These are phyloP conservation scores for Notodonta dromedarius DNA, from an alignment of 2,888 invertebrate genomes.

Conservation along the genomic window DNA sequence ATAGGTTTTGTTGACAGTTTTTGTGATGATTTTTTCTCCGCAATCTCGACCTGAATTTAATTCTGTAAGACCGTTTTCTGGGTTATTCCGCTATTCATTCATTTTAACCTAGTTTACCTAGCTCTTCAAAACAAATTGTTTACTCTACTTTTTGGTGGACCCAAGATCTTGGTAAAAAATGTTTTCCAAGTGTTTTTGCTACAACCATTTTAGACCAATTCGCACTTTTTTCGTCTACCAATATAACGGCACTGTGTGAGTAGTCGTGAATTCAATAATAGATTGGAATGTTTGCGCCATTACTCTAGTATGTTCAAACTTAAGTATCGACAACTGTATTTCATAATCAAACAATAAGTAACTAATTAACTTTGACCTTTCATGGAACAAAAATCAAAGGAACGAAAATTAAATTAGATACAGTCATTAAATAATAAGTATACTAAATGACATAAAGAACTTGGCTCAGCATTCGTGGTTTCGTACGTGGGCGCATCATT, in stretches of 20 bases:
- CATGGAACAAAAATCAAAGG: background rate
- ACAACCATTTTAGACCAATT: background rate
- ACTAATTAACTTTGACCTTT: background rate
- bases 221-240: background rate
- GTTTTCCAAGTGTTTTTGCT: background rate
- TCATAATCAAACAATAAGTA: background rate
- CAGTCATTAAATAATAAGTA: constrained; percentile 4
- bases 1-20: background rate
- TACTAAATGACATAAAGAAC: background rate
- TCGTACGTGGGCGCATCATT: background rate
- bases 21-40: background rate
- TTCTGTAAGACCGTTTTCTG: background rate
- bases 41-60: background rate
- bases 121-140: background rate
- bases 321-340: too few species aligned
- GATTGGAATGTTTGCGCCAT: too few species aligned
- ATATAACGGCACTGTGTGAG: background rate
- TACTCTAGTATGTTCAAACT: too few species aligned
- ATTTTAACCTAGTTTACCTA: background rate
- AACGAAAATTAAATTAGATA: background rate
- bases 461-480: background rate
- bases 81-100: background rate
- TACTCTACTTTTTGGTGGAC: background rate
- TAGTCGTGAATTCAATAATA: background rate
- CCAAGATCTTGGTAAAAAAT: background rate